These are phyloP conservation scores for Polyploca ridens DNA, from an alignment of 2,888 invertebrate species.

Conservation along the genomic window DNA sequence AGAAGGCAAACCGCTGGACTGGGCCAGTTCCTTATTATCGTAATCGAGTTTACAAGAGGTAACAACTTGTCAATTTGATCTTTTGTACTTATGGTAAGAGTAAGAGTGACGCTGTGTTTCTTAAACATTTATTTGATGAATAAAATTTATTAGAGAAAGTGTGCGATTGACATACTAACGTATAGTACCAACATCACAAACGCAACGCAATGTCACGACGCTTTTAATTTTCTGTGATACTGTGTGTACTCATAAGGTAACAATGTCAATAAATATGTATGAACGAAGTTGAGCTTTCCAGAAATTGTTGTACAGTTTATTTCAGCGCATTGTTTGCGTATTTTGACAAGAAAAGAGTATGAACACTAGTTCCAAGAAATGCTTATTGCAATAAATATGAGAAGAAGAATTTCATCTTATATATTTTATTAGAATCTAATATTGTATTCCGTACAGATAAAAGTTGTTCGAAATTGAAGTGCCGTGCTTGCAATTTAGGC, in stretches of 20 bases:
- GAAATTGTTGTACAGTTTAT: neutral
- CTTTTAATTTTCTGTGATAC: conserved; percentile 18
- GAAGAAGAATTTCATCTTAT: neutral
- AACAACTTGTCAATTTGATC: conserved; percentile 18
- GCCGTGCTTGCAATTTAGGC: neutral
- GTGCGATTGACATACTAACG: conserved; percentile 56
- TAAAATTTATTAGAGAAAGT: conserved; percentile 54
- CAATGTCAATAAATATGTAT: conserved; percentile 43
- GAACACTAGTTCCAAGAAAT: neutral
- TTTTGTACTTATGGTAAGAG: conserved; percentile 15
- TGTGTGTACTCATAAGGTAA: conserved; percentile 37
- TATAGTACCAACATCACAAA: conserved; percentile 36
- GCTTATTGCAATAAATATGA: neutral
- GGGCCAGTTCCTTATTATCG: conserved; percentile 25
- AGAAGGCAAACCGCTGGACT: conserved; percentile 33
- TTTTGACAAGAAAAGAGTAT: too few species aligned
- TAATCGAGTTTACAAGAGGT: conserved; percentile 31
- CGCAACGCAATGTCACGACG: conserved; percentile 35
- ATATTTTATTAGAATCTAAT: neutral
- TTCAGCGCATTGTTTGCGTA: conserved; percentile 4
- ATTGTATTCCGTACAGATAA: neutral
- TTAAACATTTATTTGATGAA: neutral
- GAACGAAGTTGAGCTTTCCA: conserved; percentile 5
- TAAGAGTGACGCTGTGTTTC: conserved; percentile 19
- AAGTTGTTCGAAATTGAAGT: neutral